Evolutionary conservation across 2,888 invertebrate species (phyloP).

Genomic region (Dugesia japonica): DNA sequence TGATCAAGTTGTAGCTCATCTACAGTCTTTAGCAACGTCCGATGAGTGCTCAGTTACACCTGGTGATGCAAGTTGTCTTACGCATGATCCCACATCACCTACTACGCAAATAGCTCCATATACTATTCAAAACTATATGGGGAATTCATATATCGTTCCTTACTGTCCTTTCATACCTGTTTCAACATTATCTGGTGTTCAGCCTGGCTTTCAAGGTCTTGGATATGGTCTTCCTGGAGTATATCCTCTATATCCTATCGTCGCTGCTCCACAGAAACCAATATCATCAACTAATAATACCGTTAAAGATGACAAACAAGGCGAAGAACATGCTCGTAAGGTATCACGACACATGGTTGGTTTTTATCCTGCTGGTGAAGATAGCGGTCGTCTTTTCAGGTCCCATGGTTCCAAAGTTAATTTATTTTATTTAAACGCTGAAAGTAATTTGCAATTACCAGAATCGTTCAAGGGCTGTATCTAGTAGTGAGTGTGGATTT

Average conservation of each 20-base stretch:
- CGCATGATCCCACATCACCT: neutral
- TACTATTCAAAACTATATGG: neutral
- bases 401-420: neutral
- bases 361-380: neutral
- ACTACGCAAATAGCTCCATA: neutral
- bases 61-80: neutral
- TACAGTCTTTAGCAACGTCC: neutral
- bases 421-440: too few species aligned
- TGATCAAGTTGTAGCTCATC: neutral
- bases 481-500: neutral
- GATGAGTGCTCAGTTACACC: neutral
- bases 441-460: too few species aligned
- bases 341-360: neutral
- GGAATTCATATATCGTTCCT: neutral
- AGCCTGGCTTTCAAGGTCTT: neutral
- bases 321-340: neutral
- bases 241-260: neutral
- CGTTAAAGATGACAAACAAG: neutral
- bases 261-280: neutral
- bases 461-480: neutral
- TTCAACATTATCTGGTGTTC: neutral
- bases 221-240: neutral
- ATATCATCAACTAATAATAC: neutral
- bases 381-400: neutral
- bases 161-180: neutral